A percentile compares a stretch with the other conserved stretches of the same genome.
phyloP scores from a whole-genome alignment of 2,888 invertebrate species.

The Antheraea yamamai region DNA sequence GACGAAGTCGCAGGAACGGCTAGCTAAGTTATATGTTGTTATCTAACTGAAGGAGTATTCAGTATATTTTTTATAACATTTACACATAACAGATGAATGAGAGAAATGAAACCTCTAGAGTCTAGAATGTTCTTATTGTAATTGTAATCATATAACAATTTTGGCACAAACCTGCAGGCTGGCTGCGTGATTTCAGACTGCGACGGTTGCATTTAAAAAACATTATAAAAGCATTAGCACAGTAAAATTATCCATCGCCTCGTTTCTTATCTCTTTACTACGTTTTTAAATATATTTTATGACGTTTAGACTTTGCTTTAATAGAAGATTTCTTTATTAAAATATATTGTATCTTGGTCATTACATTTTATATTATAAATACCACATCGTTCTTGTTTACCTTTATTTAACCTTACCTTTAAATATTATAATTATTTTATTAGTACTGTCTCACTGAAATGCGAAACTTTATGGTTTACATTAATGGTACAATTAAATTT shows the following conservation, averaged over 20 bases:
- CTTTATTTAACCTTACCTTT: neutral
- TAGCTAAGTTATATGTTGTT: neutral
- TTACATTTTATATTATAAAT: no score
- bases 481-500: neutral
- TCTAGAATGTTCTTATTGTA: neutral
- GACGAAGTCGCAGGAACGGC: no score
- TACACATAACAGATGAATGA: neutral
- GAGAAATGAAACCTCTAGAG: neutral
- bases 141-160: constrained; percentile 14
- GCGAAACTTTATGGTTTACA: neutral
- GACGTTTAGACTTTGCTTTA: neutral
- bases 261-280: neutral
- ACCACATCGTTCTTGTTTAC: no score
- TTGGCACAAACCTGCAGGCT: constrained; percentile 28
- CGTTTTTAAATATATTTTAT: neutral
- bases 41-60: neutral
- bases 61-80: neutral
- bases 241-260: constrained; percentile 24
- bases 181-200: constrained; percentile 27
- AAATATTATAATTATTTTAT: neutral
- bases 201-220: constrained; percentile 43
- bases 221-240: constrained; percentile 65
- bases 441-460: neutral
- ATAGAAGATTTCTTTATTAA: neutral
- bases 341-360: no score